Conservation (phyloP, 2,888 invertebrate species). For the Oxyscelio sp. region DNA sequence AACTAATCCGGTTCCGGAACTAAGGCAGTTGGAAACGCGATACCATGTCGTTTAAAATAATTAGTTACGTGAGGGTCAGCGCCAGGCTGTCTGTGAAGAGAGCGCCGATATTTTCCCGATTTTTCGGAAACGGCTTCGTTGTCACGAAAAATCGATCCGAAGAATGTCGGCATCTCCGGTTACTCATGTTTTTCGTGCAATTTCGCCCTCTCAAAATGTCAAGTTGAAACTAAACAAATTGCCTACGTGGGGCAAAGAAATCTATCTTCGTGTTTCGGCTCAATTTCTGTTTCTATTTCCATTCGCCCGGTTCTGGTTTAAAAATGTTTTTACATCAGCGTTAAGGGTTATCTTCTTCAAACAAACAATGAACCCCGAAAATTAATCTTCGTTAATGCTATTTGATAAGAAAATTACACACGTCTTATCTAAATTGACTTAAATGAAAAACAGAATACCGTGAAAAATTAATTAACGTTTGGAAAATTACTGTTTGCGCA, state of each 20-base stretch:
- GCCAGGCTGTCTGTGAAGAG: constrained; percentile 81
- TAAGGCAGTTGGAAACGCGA: constrained; percentile 45
- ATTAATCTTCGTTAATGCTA: constrained; percentile 53
- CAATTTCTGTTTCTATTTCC: constrained; percentile 20
- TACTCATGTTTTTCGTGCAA: constrained; percentile 30
- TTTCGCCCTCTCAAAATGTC: constrained; percentile 4
- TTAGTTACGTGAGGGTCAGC: constrained; percentile 77
- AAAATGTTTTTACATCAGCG: constrained; percentile 51
- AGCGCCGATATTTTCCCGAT: constrained; percentile 35
- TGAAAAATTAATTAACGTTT: constrained; percentile 35
- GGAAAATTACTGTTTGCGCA: constrained; percentile 48
- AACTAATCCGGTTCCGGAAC: constrained; percentile 60
- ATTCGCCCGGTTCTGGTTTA: constrained; percentile 32
- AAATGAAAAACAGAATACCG: constrained; percentile 41
- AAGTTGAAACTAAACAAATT: constrained; percentile 39
- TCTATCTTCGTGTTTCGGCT: constrained; percentile 52
- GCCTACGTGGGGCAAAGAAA: constrained; percentile 68
- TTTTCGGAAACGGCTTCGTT: constrained; percentile 47
- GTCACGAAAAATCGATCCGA: constrained; percentile 42
- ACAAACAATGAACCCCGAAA: constrained; percentile 67
- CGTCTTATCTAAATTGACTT: constrained; percentile 43
- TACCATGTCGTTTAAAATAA: constrained; percentile 70
- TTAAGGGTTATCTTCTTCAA: constrained; percentile 55
- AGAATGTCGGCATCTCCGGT: constrained; percentile 27
- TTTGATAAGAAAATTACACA: constrained; percentile 54